Base-by-base conservation (phyloP, 2,113 vertebrate genomes). In the Channa maculata region DNA sequence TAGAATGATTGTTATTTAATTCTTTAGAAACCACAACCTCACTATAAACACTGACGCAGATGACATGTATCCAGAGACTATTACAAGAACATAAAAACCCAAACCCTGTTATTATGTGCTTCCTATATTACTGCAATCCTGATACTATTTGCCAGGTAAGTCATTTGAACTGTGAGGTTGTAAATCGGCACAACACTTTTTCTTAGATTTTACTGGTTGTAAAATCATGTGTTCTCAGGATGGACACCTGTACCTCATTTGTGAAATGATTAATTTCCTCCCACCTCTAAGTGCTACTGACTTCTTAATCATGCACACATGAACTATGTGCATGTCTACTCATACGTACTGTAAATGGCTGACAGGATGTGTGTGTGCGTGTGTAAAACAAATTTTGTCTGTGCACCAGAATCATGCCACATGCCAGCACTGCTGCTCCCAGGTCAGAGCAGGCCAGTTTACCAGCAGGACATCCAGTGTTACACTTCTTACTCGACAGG, bases 381-480 rank as follows among this genome's bases (percentile, higher is more conserved):
- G 24, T 24, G 24, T 24, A 24, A 24, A 24, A 24, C 24, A 24
- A 24, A 24, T 24, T n/a, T n/a, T n/a, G n/a, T 24, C 24, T 24
- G 24, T 24, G 24, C 24, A 24, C 24, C 24, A 24, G 24, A 24
- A 24, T 24, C 24, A 24, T 24, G 24, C 24, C 24, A 24, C 24
- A 24, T 24, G 24, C 24, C 24, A 24, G 24, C 24, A 24, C 24
- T 24, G 44, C 44, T 45, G 44, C 44, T 45, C 34, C 39, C n/a
- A 34, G 66, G 49, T 55, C 58, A 53, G 39, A n/a, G 15, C 45
- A n/a, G 43, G 61, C 10, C 52, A 49, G 44, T 74, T 54, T 55
- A 71, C 36, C 61, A 74, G 52, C 51, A 57, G 14, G 34, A 65
- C 61, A 65, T 48, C 52, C 38, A 52, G 51, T 49, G 71, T 33